Evolutionary conservation across 2,888 invertebrate species (phyloP).

Genomic region (Girardia tigrina): DNA sequence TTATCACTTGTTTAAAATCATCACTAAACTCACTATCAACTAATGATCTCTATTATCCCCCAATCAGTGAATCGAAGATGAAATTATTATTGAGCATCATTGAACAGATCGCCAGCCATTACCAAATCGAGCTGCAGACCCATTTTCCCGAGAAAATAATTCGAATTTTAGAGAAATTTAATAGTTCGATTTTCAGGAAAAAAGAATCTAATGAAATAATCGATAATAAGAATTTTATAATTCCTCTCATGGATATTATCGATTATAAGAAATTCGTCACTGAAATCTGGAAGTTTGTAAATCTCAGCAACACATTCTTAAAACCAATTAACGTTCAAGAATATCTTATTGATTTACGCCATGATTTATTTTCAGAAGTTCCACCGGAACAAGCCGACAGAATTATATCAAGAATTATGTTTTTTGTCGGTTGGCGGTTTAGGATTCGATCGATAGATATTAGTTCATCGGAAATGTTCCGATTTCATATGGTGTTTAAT

Average conservation of each 20-base stretch:
- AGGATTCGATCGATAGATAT: not conserved
- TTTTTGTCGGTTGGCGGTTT: not conserved
- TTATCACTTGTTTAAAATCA: constrained; percentile 1
- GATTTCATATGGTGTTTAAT: constrained; percentile 13
- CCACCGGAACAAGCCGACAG: not conserved
- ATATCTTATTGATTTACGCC: not conserved
- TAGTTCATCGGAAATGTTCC: not conserved
- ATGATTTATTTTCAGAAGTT: not conserved
- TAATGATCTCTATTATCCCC: not conserved
- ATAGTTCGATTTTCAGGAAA: not conserved
- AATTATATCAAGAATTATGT: not conserved
- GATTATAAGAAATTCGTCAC: not conserved
- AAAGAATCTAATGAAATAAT: not conserved
- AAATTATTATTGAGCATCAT: not conserved
- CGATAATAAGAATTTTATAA: not conserved
- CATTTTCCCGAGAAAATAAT: not conserved
- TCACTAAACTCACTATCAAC: not conserved
- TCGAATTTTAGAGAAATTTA: constrained; percentile 1
- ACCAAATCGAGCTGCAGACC: not conserved
- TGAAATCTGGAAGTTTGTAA: not conserved
- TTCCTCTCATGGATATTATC: not conserved
- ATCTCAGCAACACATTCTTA: not conserved
- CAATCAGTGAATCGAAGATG: not conserved
- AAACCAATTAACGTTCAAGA: not conserved
- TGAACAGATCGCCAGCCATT: not conserved